Percentiles rank a stretch among this genome's conserved stretches.
These are phyloP conservation scores for Amorpha juglandis DNA, from an alignment of 2,888 invertebrate genomes.

Conservation along the genomic window DNA sequence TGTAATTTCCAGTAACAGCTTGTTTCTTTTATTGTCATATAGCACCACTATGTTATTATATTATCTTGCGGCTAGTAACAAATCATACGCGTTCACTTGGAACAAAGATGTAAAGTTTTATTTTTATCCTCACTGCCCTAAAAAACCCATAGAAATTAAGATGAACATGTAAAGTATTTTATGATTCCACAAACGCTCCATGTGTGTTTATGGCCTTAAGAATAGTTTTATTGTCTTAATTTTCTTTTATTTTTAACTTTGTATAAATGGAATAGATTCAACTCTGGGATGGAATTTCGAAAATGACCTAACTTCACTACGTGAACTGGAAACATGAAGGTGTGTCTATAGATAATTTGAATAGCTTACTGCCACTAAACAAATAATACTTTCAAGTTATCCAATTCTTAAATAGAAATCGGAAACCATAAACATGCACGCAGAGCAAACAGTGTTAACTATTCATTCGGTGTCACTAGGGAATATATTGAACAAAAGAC, in stretches of 20 bases:
- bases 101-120: constrained; percentile 21
- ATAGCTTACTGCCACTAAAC: constrained; percentile 78
- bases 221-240: constrained; percentile 40
- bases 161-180: constrained; percentile 38
- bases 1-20: constrained; percentile 80
- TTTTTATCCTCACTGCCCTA: constrained; percentile 21
- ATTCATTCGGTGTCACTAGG: constrained; percentile 77
- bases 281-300: background rate
- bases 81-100: constrained; percentile 14
- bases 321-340: constrained; percentile 60
- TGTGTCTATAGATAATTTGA: constrained; percentile 72
- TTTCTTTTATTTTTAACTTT: constrained; percentile 28
- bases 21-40: constrained; percentile 77
- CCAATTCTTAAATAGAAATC: constrained; percentile 80
- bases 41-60: constrained; percentile 44
- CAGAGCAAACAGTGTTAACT: constrained; percentile 78
- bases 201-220: constrained; percentile 35
- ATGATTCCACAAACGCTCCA: constrained; percentile 37
- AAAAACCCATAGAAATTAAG: constrained; percentile 31
- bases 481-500: constrained; percentile 82
- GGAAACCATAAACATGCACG: constrained; percentile 82
- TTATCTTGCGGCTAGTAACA: constrained; percentile 15
- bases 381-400: constrained; percentile 78
- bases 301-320: constrained; percentile 3
- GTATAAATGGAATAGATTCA: background rate